Percentiles rank a stretch among this genome's conserved stretches.
Evolutionary conservation across 2,113 vertebrate species (phyloP).

Genomic region (Proteles cristata): DNA sequence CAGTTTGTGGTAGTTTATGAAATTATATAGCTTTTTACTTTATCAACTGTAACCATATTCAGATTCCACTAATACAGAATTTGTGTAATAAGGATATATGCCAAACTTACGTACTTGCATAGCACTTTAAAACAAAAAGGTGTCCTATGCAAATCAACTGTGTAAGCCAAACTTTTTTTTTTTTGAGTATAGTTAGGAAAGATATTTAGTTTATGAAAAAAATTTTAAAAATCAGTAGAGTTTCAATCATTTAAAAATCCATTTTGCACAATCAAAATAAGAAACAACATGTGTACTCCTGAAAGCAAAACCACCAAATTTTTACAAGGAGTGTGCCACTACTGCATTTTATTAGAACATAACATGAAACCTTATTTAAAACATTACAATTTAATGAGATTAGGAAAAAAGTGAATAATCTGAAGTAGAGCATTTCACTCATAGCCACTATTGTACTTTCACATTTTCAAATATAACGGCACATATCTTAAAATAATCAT

Average conservation of each 20-base stretch:
- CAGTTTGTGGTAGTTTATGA: neutral
- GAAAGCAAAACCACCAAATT: conserved; percentile 22
- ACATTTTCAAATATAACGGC: neutral
- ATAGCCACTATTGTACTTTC: neutral
- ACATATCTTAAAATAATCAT: neutral
- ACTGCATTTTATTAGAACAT: conserved; percentile 34
- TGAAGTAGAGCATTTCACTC: conserved; percentile 10
- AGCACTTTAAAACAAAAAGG: conserved; percentile 35
- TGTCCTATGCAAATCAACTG: neutral
- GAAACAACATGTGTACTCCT: neutral
- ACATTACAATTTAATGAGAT: neutral
- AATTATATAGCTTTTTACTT: conserved; percentile 44
- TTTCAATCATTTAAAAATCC: conserved; percentile 51
- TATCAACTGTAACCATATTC: conserved; percentile 16
- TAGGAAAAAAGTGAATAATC: neutral
- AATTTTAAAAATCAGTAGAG: neutral
- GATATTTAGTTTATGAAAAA: conserved; percentile 32
- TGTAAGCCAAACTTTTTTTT: neutral
- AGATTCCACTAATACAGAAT: neutral
- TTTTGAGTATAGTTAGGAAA: neutral
- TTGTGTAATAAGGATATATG: neutral
- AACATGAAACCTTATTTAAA: conserved; percentile 42
- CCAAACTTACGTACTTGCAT: neutral
- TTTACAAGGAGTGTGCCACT: neutral
- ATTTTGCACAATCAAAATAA: neutral